Evolutionary conservation across 2,113 vertebrate species (phyloP).

Genomic region (Onychorhynchus coronatus): DNA sequence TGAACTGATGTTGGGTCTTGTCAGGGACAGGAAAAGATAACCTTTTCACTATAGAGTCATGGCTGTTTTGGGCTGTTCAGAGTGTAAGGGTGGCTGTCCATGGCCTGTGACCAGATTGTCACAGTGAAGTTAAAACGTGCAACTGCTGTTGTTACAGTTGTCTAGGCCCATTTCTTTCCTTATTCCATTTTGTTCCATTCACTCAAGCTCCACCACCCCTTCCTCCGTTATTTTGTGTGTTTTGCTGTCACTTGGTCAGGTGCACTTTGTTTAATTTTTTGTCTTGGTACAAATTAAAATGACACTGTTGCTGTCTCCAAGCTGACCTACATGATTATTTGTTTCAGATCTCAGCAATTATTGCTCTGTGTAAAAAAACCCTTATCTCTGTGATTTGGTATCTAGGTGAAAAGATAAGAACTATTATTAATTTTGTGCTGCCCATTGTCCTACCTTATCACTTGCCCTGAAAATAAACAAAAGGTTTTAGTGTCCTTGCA

Average conservation of each 20-base stretch:
- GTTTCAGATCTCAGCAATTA: background rate
- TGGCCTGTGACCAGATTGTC: background rate
- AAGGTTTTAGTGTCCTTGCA: background rate
- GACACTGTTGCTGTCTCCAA: background rate
- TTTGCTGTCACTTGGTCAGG: background rate
- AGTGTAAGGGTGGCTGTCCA: background rate
- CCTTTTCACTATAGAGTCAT: background rate
- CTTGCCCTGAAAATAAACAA: background rate
- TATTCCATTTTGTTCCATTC: background rate
- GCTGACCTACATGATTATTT: background rate
- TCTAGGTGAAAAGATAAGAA: background rate
- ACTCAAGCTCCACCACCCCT: background rate
- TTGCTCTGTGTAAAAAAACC: background rate
- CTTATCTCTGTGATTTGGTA: background rate
- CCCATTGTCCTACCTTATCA: background rate
- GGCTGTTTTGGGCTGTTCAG: background rate
- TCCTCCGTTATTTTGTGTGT: background rate
- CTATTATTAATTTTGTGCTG: background rate
- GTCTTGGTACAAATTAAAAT: background rate
- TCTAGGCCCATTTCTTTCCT: background rate
- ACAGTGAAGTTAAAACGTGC: background rate
- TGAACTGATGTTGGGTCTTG: background rate
- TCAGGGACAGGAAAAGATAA: background rate
- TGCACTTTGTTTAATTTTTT: background rate
- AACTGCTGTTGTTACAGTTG: background rate